Conservation (phyloP, 2,888 invertebrate genomes). For the Anticlea derivata region DNA sequence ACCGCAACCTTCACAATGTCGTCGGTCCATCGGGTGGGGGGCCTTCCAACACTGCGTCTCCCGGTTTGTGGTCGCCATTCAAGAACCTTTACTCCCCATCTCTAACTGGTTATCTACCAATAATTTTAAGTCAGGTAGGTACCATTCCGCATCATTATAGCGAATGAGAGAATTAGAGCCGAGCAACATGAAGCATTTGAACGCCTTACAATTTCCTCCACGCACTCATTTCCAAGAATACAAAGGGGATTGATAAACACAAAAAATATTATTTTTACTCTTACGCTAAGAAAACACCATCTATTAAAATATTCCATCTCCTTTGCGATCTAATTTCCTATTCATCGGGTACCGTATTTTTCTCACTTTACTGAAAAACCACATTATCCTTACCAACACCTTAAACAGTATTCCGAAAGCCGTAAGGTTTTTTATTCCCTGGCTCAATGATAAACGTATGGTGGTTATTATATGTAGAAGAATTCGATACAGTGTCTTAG, state of each 20-base stretch:
- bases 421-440: slow-evolving; percentile 38
- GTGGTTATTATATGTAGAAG: slow-evolving; percentile 45
- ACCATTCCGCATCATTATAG: too few relatives aligned
- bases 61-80: too few relatives aligned
- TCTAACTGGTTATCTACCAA: too few relatives aligned
- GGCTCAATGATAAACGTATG: slow-evolving; percentile 11
- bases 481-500: slow-evolving; percentile 59
- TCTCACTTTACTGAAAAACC: slow-evolving; percentile 45
- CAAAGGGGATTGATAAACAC: slow-evolving; percentile 18
- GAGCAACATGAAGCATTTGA: too few relatives aligned
- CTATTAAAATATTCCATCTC: slow-evolving; percentile 65
- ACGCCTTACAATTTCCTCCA: slow-evolving; percentile 16
- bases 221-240: slow-evolving; percentile 20
- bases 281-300: slow-evolving; percentile 54
- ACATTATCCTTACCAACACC: slow-evolving; percentile 25
- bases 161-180: too few relatives aligned
- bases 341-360: slow-evolving; percentile 64
- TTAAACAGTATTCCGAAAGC: slow-evolving; percentile 25
- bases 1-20: too few relatives aligned
- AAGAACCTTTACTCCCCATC: too few relatives aligned
- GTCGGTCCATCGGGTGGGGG: too few relatives aligned
- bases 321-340: slow-evolving; percentile 69
- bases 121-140: too few relatives aligned
- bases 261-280: slow-evolving; percentile 29
- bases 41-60: too few relatives aligned